Percentiles rank a stretch among this genome's conserved stretches.
Evolutionary conservation across 2,888 invertebrate genomes (phyloP).

Genomic region (Ophion costatus): DNA sequence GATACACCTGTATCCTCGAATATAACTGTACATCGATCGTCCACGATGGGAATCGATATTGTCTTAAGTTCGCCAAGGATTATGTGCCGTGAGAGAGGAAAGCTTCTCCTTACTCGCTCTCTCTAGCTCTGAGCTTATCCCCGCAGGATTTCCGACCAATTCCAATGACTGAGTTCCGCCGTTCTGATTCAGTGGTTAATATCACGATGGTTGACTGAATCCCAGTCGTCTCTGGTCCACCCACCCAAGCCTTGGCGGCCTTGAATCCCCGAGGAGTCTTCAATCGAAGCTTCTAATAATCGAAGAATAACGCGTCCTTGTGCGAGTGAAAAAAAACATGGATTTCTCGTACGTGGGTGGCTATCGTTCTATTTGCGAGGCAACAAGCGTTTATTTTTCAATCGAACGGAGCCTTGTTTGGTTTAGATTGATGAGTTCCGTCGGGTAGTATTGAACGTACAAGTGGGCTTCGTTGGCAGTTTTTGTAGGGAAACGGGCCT

Average conservation of each 20-base stretch:
- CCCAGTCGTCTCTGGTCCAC: slow-evolving; percentile 1
- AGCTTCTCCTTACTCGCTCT: neutral
- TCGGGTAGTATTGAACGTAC: no score
- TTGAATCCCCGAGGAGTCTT: slow-evolving; percentile 37
- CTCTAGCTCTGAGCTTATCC: slow-evolving; percentile 49
- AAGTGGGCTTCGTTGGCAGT: no score
- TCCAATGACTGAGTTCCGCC: slow-evolving; percentile 64
- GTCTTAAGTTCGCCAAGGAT: slow-evolving; percentile 66
- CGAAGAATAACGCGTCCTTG: neutral
- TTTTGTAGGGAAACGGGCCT: no score
- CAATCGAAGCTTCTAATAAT: slow-evolving; percentile 48
- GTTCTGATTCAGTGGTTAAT: slow-evolving; percentile 61
- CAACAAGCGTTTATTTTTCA: no score
- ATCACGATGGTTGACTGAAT: slow-evolving; percentile 46
- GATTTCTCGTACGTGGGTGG: neutral
- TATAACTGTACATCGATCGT: slow-evolving; percentile 64
- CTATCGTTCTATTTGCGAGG: no score
- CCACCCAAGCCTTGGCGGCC: neutral
- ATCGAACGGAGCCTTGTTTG: no score
- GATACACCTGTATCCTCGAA: slow-evolving; percentile 12
- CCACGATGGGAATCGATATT: slow-evolving; percentile 64
- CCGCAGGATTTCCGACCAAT: slow-evolving; percentile 64
- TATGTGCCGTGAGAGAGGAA: slow-evolving; percentile 47
- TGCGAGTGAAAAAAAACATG: neutral
- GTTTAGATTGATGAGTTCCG: no score